These are phyloP conservation scores for Ormyrus labotus DNA, from an alignment of 2,888 invertebrate genomes.

Conservation along the genomic window DNA sequence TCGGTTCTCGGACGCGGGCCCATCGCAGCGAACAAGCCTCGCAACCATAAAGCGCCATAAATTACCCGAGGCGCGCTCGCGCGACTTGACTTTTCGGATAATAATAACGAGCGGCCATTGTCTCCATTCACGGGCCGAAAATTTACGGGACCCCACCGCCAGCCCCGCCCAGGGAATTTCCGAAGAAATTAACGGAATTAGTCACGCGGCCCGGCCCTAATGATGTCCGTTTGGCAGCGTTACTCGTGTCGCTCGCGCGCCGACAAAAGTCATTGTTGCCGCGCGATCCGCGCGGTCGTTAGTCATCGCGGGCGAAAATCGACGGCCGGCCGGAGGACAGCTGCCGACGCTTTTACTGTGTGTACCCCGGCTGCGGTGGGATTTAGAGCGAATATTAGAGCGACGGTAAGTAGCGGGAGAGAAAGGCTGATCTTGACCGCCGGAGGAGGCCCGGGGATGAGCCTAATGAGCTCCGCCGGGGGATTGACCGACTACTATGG, in stretches of 20 bases:
- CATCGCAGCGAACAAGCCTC: neutral
- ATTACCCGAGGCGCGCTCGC: slow-evolving; percentile 1
- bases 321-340: neutral
- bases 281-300: slow-evolving; percentile 20
- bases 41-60: slow-evolving; percentile 28
- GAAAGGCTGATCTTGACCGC: neutral
- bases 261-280: slow-evolving; percentile 28
- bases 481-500: slow-evolving; percentile 19
- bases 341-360: slow-evolving; percentile 3
- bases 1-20: neutral
- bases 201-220: slow-evolving; percentile 28
- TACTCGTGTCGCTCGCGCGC: neutral
- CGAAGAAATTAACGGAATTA: slow-evolving; percentile 41
- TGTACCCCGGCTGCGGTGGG: neutral
- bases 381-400: neutral
- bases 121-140: slow-evolving; percentile 28
- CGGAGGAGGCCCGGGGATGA: slow-evolving; percentile 7
- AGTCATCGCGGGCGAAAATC: slow-evolving; percentile 32
- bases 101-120: slow-evolving; percentile 53
- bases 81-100: slow-evolving; percentile 47
- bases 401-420: neutral
- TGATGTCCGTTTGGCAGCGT: slow-evolving; percentile 15
- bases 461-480: slow-evolving; percentile 41
- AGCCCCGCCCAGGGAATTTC: slow-evolving; percentile 29
- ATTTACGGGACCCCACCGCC: slow-evolving; percentile 31